A percentile compares a stretch with the other conserved stretches of the same genome.
These are phyloP conservation scores for Harpegnathos saltator DNA, from an alignment of 1,140 invertebrate genomes.

Conservation along the genomic window DNA sequence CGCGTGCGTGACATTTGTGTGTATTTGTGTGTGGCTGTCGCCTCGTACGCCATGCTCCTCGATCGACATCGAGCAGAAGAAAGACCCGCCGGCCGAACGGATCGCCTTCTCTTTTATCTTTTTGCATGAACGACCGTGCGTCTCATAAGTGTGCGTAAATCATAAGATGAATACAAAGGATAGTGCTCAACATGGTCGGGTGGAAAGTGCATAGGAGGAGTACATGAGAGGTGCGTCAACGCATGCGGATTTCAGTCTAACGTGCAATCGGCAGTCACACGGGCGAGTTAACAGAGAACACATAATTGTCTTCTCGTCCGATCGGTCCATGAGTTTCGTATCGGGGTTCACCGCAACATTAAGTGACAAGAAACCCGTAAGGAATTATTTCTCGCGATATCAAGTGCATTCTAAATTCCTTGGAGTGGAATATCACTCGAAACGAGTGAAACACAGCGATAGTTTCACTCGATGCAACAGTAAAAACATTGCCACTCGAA, in stretches of 20 bases:
- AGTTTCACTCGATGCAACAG: too few species aligned
- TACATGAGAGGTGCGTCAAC: conserved; percentile 43
- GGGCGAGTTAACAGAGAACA: conserved; percentile 14
- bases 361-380: neutral
- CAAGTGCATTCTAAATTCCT: too few species aligned
- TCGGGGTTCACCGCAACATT: neutral
- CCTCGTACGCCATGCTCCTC: conserved; percentile 71
- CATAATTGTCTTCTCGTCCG: conserved; percentile 46
- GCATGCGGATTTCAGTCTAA: conserved; percentile 64
- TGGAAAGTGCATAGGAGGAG: neutral
- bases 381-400: neutral
- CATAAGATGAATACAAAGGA: conserved; percentile 14
- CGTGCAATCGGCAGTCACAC: conserved; percentile 58
- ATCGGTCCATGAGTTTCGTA: conserved; percentile 24
- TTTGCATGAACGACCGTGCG: conserved; percentile 41
- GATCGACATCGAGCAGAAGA: conserved; percentile 68
- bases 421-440: too few species aligned
- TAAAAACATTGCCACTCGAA: too few species aligned
- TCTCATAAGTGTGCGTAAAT: conserved; percentile 39
- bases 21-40: conserved; percentile 24
- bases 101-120: conserved; percentile 54
- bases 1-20: neutral
- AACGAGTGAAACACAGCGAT: too few species aligned
- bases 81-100: conserved; percentile 28
- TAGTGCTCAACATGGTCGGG: conserved; percentile 1